phyloP scores from a whole-genome alignment of 2,113 vertebrate species.

The Craseonycteris thonglongyai region DNA sequence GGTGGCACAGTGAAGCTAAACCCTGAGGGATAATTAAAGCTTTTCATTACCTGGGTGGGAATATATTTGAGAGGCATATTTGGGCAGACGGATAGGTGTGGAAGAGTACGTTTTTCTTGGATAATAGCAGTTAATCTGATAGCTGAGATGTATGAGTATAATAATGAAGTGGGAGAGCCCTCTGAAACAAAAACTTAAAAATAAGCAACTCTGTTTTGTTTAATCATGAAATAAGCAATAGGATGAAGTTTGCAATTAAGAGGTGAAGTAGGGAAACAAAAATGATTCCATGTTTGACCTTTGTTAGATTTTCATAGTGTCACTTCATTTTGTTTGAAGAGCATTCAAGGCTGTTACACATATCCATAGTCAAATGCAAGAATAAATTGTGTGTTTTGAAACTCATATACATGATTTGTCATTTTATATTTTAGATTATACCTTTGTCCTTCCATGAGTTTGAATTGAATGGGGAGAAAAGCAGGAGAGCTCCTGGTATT shows the following conservation, averaged over 20 bases:
- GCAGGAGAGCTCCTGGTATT: conserved; percentile 70
- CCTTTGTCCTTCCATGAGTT: conserved; percentile 72
- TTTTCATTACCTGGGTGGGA: not conserved
- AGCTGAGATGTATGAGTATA: not conserved
- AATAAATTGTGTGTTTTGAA: conserved; percentile 71
- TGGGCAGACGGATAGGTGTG: not conserved
- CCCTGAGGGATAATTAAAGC: not conserved
- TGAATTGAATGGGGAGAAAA: conserved; percentile 74
- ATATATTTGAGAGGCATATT: not conserved
- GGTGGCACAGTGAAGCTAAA: not conserved
- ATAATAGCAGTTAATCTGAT: not conserved
- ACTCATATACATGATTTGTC: conserved; percentile 73
- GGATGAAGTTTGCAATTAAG: conserved; percentile 34
- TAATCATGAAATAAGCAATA: conserved; percentile 20
- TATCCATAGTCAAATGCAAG: conserved; percentile 65
- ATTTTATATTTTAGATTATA: conserved; percentile 77
- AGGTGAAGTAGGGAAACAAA: conserved; percentile 31
- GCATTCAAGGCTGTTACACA: conserved; percentile 57
- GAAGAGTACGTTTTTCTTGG: not conserved
- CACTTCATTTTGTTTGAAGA: conserved; percentile 58
- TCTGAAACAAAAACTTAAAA: conserved; percentile 32
- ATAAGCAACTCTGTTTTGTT: conserved; percentile 36
- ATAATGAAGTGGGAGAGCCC: not conserved
- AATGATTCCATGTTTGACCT: conserved; percentile 29
- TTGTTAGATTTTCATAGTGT: conserved; percentile 39